Evolutionary conservation across 2,888 invertebrate genomes (phyloP), one percentile per base, ranked within the genome.

Genomic region (Clistopyga incitator): DNA sequence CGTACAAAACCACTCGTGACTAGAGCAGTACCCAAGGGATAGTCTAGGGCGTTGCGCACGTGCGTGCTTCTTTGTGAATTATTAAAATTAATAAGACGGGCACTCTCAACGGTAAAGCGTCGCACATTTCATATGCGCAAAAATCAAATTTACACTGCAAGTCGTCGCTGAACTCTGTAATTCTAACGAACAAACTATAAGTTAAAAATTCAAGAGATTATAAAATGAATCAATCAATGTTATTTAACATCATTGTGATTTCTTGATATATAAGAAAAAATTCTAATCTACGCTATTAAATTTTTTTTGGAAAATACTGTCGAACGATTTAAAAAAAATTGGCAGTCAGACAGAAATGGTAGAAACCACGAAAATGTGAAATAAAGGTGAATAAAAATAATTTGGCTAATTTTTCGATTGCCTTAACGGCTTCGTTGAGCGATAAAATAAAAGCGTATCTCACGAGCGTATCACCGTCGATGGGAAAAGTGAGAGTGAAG

Each of bases 51-150:
- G 88, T 87, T 87, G 88, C 88, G 90, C 90, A 90, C 91, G 92
- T 90, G 92, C 91, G 91, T 91, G 90, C 89, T 88, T 91, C 89
- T 90, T 90, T 90, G 90, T 90, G 90, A 91, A 92, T 93, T 92
- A 92, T 92, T 90, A 90, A 91, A 92, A 93, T 93, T 93, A 92
- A 93, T 92, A 92, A 92, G 89, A 87, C 87, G 89, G 88, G 20
- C 29, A 50, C 90, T 74, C 80, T 38, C 76, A n/a, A n/a, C 78
- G 47, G 47, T 29, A 34, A 47, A 71, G 74, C 70, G 79, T 76
- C 64, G 65, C 72, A 34, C 20, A 47, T 61, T 15, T 3, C 13
- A 42, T 56, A 38, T n/a, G 18, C 50, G 61, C 25, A 29, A 68
- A 52, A 34, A 34, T 15, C 18, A 38, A 34, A 54, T 13, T 20